Conservation (phyloP, 2,797 vertebrate species). For the Menidia menidia region DNA sequence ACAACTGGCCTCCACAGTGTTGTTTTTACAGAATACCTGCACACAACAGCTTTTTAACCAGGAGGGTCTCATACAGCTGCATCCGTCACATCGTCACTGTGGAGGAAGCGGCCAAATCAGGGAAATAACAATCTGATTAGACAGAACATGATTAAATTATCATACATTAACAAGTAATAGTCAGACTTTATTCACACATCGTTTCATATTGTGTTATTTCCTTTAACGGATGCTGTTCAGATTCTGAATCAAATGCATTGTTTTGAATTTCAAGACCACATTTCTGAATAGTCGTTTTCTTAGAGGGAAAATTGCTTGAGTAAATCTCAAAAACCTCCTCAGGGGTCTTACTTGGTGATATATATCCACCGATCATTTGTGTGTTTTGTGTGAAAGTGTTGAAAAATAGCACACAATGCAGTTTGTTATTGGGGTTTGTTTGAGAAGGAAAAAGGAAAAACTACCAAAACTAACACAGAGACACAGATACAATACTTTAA, state of each 20-base stretch:
- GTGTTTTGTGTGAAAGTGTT: neutral
- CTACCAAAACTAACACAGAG: neutral
- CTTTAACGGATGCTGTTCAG: conserved; percentile 9
- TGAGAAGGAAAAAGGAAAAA: neutral
- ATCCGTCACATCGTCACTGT: conserved; percentile 24
- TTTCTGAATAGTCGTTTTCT: conserved; percentile 27
- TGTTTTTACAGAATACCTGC: conserved; percentile 1
- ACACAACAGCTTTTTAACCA: conserved; percentile 3
- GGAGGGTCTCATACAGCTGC: conserved; percentile 8
- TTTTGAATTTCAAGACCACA: conserved; percentile 15
- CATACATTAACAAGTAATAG: neutral
- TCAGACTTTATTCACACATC: neutral
- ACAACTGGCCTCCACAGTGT: conserved; percentile 13
- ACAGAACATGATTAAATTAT: neutral
- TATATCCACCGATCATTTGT: neutral
- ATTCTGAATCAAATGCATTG: conserved; percentile 8
- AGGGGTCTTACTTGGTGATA: neutral
- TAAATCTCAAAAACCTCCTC: conserved; percentile 8
- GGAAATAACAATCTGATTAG: conserved; percentile 9
- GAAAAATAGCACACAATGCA: neutral
- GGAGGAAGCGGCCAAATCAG: conserved; percentile 15
- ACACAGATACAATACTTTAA: neutral
- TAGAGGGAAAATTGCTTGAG: conserved; percentile 14
- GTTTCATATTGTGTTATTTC: neutral
- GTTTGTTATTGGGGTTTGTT: neutral